Conservation (phyloP, 2,888 invertebrate genomes). For the Stenotaenia linearis region DNA sequence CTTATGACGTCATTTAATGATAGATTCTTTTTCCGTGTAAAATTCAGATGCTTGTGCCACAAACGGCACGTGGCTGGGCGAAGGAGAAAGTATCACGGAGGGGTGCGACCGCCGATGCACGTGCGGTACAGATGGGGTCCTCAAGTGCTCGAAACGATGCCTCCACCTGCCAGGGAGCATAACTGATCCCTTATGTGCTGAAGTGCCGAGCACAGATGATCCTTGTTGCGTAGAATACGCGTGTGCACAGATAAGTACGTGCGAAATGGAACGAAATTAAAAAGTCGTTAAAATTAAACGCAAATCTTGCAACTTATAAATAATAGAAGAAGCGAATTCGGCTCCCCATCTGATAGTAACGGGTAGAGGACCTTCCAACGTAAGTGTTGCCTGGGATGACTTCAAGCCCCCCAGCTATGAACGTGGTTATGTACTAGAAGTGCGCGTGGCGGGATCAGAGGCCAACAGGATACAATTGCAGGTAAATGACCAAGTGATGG, state of each 20-base stretch:
- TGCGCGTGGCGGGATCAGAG: slow-evolving; percentile 36
- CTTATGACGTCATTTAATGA: background rate
- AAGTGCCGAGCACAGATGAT: slow-evolving; percentile 35
- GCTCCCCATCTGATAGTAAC: slow-evolving; percentile 43
- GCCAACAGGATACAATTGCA: slow-evolving; percentile 27
- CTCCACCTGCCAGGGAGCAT: slow-evolving; percentile 1
- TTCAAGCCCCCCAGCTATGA: slow-evolving; percentile 41
- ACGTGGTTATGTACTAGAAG: slow-evolving; percentile 42
- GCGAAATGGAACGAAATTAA: background rate
- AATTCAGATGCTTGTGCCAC: slow-evolving; percentile 32
- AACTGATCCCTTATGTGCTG: slow-evolving; percentile 32
- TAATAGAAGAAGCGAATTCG: slow-evolving; percentile 36
- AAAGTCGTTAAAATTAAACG: background rate
- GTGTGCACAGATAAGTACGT: slow-evolving; percentile 33
- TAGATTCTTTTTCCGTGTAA: slow-evolving; percentile 7
- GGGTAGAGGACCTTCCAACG: slow-evolving; percentile 39
- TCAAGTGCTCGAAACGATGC: slow-evolving; percentile 62
- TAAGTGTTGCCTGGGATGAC: slow-evolving; percentile 45
- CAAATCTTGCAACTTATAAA: background rate
- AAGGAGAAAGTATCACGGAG: slow-evolving; percentile 69
- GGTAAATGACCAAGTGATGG: slow-evolving; percentile 28
- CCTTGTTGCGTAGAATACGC: slow-evolving; percentile 35
- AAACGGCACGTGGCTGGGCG: slow-evolving; percentile 32
- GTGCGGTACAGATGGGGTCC: slow-evolving; percentile 60
- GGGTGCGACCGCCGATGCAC: slow-evolving; percentile 73